Conservation (phyloP, 1,140 invertebrate species). For the Gonioctena quinquepunctata region DNA sequence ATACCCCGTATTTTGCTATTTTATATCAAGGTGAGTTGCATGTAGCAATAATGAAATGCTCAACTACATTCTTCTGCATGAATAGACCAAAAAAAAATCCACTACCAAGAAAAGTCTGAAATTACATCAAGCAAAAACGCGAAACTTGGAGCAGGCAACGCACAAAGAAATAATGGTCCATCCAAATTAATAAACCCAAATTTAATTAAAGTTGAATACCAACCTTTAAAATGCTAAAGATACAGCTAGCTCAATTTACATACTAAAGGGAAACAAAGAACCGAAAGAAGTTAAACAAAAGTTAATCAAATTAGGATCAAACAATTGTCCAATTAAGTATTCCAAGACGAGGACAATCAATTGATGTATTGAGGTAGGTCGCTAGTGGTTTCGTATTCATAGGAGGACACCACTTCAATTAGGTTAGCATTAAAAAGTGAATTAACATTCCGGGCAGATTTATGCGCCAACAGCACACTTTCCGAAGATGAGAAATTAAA, state of each 20-base stretch:
- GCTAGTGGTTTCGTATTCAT: constrained; percentile 19
- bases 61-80: too few species aligned
- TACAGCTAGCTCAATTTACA: constrained; percentile 32
- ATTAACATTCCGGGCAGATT: constrained; percentile 24
- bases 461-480: neutral
- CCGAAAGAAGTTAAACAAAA: constrained; percentile 29
- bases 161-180: constrained; percentile 1
- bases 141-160: too few species aligned
- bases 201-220: constrained; percentile 11
- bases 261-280: constrained; percentile 27
- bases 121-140: too few species aligned
- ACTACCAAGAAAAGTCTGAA: too few species aligned
- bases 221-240: constrained; percentile 37
- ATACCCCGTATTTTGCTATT: too few species aligned
- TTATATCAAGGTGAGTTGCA: too few species aligned
- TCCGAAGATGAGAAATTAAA: neutral
- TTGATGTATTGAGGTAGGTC: constrained; percentile 19
- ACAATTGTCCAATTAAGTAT: constrained; percentile 38
- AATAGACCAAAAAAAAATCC: too few species aligned
- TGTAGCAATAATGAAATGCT: too few species aligned
- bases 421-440: constrained; percentile 27
- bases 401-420: constrained; percentile 6
- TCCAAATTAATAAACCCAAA: constrained; percentile 14
- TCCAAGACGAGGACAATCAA: constrained; percentile 28
- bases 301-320: constrained; percentile 41